phyloP scores from a whole-genome alignment of 2,113 vertebrate species.

The Leptobrachium leishanense region DNA sequence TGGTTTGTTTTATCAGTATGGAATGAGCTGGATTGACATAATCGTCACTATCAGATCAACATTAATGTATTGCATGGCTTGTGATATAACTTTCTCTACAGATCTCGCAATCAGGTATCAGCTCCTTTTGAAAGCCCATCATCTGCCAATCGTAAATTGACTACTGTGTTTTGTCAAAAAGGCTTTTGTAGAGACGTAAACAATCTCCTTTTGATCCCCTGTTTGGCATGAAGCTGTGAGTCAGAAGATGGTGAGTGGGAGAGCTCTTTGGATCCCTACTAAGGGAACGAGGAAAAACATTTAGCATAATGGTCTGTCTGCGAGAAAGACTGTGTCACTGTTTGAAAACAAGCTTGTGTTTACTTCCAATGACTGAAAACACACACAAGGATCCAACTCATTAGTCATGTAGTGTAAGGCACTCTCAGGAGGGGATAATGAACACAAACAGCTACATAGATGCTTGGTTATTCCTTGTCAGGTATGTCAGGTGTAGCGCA shows the following conservation, averaged over 20 bases:
- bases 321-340: constrained; percentile 25
- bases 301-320: constrained; percentile 44
- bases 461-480: no score
- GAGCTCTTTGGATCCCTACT: constrained; percentile 39
- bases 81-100: constrained; percentile 13
- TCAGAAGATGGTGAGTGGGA: constrained; percentile 39
- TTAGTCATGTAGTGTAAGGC: constrained; percentile 14
- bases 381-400: neutral
- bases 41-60: neutral
- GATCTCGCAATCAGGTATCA: constrained; percentile 19
- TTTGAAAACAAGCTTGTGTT: constrained; percentile 41
- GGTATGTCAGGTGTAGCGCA: no score
- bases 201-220: constrained; percentile 29
- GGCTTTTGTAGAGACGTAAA: constrained; percentile 28
- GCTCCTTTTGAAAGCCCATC: constrained; percentile 25
- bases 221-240: constrained; percentile 38
- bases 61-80: constrained; percentile 15
- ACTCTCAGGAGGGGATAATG: no score
- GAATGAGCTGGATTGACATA: no score
- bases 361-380: constrained; percentile 32
- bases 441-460: no score
- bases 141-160: constrained; percentile 39
- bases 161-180: constrained; percentile 29
- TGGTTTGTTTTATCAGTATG: no score
- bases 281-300: constrained; percentile 23